phyloP scores from a whole-genome alignment of 2,797 vertebrate species.

The Leptatherina wallacei region DNA sequence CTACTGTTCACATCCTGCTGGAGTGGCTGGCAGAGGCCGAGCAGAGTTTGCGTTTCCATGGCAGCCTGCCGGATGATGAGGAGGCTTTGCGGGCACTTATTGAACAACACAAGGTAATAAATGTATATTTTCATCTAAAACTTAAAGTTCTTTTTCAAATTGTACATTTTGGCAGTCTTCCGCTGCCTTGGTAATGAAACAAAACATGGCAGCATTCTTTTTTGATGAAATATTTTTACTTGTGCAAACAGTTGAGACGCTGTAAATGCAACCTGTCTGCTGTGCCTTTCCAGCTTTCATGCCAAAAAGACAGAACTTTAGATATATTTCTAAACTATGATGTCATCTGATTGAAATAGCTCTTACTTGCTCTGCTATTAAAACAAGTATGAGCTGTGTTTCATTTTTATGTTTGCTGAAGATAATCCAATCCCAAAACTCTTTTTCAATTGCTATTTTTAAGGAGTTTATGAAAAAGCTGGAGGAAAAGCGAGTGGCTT shows the following conservation, averaged over 20 bases:
- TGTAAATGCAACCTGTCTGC: constrained; percentile 36
- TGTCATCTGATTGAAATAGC: constrained; percentile 59
- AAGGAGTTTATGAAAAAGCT: constrained; percentile 97
- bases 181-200: constrained; percentile 19
- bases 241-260: constrained; percentile 31
- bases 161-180: constrained; percentile 14
- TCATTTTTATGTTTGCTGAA: constrained; percentile 38
- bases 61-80: constrained; percentile 94
- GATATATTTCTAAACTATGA: constrained; percentile 58
- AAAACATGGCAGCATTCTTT: constrained; percentile 36
- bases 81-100: constrained; percentile 91
- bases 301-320: constrained; percentile 52
- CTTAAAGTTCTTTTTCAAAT: neutral
- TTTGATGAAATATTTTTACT: constrained; percentile 42
- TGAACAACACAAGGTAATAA: constrained; percentile 92
- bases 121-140: neutral
- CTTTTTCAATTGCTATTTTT: constrained; percentile 25
- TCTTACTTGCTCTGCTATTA: constrained; percentile 14
- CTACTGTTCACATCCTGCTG: constrained; percentile 93
- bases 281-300: constrained; percentile 35
- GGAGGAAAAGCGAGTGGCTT: constrained; percentile 92
- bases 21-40: constrained; percentile 98
- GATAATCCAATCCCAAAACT: constrained; percentile 51
- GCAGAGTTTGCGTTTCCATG: constrained; percentile 96
- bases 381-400: constrained; percentile 18